A percentile compares a stretch with the other conserved stretches of the same genome.
Conservation (phyloP, 2,113 vertebrate species). For the Scartelaos histophorus region DNA sequence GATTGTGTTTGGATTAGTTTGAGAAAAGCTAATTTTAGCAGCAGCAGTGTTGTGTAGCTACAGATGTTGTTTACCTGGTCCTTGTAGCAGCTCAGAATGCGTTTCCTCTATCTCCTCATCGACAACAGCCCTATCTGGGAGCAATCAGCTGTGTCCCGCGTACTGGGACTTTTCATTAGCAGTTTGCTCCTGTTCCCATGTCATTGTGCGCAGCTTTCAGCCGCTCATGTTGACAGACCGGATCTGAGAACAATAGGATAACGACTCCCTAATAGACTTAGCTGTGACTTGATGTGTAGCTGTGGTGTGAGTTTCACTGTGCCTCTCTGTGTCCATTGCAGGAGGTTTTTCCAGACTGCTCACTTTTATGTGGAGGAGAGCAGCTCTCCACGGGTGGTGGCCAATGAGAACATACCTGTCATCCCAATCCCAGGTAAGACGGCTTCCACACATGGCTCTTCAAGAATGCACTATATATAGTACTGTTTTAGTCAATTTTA, state of each 20-base stretch:
- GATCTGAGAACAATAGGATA: constrained; percentile 55
- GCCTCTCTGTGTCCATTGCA: constrained; percentile 64
- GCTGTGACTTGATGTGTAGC: constrained; percentile 33
- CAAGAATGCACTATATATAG: background rate
- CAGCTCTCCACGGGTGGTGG: constrained; percentile 93
- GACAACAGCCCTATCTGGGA: constrained; percentile 20
- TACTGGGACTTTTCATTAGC: constrained; percentile 60
- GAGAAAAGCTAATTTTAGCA: constrained; percentile 41
- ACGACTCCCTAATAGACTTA: constrained; percentile 52
- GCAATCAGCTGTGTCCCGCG: constrained; percentile 45
- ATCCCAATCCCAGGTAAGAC: constrained; percentile 93
- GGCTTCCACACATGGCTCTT: background rate
- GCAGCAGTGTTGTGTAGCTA: constrained; percentile 13
- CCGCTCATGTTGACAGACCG: constrained; percentile 53
- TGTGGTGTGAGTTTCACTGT: constrained; percentile 34
- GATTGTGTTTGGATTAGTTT: constrained; percentile 43
- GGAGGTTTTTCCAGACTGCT: constrained; percentile 98
- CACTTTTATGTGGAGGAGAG: constrained; percentile 99
- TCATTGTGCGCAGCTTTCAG: constrained; percentile 41
- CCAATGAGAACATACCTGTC: constrained; percentile 94
- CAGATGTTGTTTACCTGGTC: constrained; percentile 52
- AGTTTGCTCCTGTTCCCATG: constrained; percentile 31
- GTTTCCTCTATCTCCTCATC: constrained; percentile 40
- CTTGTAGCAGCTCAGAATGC: constrained; percentile 34
- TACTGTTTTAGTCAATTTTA: background rate